phyloP scores from a whole-genome alignment of 1,140 invertebrate species.

The Frieseomelitta varia region DNA sequence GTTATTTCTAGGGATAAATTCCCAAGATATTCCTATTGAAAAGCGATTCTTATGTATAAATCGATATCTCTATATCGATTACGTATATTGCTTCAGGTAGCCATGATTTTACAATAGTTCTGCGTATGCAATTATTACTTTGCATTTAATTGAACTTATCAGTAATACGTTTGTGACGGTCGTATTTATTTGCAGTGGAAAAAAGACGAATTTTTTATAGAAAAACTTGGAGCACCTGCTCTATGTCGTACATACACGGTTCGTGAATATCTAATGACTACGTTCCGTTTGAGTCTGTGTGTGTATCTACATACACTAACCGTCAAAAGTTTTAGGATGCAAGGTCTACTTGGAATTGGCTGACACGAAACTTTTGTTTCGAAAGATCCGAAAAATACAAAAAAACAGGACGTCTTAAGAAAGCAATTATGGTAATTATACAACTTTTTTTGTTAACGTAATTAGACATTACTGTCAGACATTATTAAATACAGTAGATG shows the following conservation, averaged over 20 bases:
- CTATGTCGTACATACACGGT: not conserved
- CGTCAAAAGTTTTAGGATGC: slow-evolving; percentile 4
- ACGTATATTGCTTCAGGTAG: accelerated
- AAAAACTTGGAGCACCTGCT: not conserved
- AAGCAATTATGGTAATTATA: not conserved
- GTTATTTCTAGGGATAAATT: not conserved
- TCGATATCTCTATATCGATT: not conserved
- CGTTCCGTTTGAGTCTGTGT: slow-evolving; percentile 9
- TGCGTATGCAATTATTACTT: not conserved
- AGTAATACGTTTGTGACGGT: not conserved
- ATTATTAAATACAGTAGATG: too few relatives aligned
- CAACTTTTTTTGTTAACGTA: not conserved
- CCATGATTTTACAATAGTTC: not conserved
- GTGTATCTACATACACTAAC: slow-evolving; percentile 6
- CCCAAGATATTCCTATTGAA: not conserved
- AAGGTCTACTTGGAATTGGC: not conserved
- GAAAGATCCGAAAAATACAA: not conserved
- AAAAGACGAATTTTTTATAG: not conserved
- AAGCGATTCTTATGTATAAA: not conserved
- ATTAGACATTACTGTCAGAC: too few relatives aligned
- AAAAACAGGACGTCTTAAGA: not conserved
- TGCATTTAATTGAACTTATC: too few relatives aligned
- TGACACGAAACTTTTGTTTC: not conserved
- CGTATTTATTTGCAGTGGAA: not conserved
- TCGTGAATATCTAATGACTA: not conserved